Base-by-base conservation (phyloP, 2,797 vertebrate species). In the Pelobates cultripes region DNA sequence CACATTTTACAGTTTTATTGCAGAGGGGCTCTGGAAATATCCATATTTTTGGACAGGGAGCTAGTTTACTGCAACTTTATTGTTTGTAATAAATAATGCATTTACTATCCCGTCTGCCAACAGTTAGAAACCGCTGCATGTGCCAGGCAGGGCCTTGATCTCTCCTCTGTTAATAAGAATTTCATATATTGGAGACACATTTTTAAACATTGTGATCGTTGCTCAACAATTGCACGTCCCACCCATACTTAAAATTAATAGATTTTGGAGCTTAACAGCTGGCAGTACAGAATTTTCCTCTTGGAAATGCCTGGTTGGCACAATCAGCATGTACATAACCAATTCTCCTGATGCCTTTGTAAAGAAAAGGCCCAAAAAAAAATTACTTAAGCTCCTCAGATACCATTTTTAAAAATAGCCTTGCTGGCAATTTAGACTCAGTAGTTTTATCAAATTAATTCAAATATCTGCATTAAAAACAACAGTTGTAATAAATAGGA, bases 121-220 rank as follows among this genome's bases (percentile, higher is more conserved):
- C 85, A 88, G 84, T 86, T 87, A 80, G 75, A 86, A 85, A 85
- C 85, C 43, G 55, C 51, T 87, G 81, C 78, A 71, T 75, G 73
- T 80, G 86, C 87, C 86, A 15, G 14, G 66, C 84, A 85, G 84
- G 47, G 73, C 85, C 80, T 86, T 86, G 80, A 82, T 73, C 84
- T 85, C 84, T 80, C 86, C 83, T 78, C 83, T 68, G 78, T 75
- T 86, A 88, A 86, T 86, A 90, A 85, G 41, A 84, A 74, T 77
- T 77, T 70, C 78, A 85, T 57, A 67, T 85, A 87, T 86, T 80
- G 86, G 88, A 89, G 88, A 87, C 85, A 86, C 88, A 88, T 86
- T 89, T 88, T 85, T 85, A 86, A 88, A 88, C 88, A 89, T 86
- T 80, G 85, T 85, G 77, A 73, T 73, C 71, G 71, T 86, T 84